Conservation (phyloP, 2,113 vertebrate genomes). For the Peromyscus polionotus region DNA sequence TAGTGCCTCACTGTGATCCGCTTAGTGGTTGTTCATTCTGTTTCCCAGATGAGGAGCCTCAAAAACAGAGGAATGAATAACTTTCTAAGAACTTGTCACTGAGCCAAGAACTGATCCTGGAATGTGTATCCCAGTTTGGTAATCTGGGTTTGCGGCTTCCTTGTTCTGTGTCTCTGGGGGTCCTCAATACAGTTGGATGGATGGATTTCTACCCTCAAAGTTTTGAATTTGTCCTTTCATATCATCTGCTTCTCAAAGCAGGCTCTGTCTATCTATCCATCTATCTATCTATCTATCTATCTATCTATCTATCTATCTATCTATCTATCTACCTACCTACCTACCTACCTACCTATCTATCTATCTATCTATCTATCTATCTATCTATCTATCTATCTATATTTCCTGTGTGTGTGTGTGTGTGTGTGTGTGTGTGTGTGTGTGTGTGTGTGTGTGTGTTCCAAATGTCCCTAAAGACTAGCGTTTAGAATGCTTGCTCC, state of each 20-base stretch:
- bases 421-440: neutral
- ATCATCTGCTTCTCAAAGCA: neutral
- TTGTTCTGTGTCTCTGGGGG: neutral
- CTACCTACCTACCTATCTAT: neutral
- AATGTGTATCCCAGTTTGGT: neutral
- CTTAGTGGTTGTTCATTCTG: neutral
- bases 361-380: no score
- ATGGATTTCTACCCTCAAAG: neutral
- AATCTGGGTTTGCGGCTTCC: neutral
- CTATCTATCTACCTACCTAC: neutral
- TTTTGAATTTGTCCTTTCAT: neutral
- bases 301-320: neutral
- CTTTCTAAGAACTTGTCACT: neutral
- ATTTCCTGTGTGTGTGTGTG: neutral
- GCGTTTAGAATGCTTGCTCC: neutral
- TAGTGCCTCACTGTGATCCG: neutral
- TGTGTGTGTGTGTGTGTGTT: neutral
- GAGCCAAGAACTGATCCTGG: neutral
- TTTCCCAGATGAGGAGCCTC: slow-evolving; percentile 13
- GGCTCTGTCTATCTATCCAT: no score
- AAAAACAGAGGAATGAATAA: neutral
- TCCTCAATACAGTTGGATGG: neutral
- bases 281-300: no score
- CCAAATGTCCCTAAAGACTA: neutral
- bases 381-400: neutral